Evolutionary conservation across 2,888 invertebrate genomes (phyloP), one percentile per base, ranked within the genome.

Genomic region (Clunio marinus): DNA sequence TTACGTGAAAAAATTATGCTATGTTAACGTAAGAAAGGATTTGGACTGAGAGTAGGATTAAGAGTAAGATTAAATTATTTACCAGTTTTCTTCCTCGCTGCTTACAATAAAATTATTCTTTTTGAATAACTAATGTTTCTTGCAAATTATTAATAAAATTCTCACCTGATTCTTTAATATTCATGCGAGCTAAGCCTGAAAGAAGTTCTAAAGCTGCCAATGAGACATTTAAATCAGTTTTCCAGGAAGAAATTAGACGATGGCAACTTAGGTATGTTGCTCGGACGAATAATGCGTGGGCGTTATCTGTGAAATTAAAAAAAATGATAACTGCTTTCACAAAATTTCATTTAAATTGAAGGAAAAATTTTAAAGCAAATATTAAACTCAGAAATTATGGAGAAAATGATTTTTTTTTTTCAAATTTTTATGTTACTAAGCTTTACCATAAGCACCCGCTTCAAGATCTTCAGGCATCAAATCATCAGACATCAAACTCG

Each of bases 181-280:
- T 88, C n/a, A 93, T 85, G 74, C 94, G 86, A 20, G 96, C 96
- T 65, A 97, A 82, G 7, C 95, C 95, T 4, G 92, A 89, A 0
- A 97, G 82, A 67, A 96, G 83, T 78, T 97, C 97, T 70, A 97
- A 80, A 0, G 96, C 96, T 0, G 96, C 96, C 69, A 97, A 80
- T 0, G 96, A 96, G 41, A 96, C 91, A 76, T 94, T 95, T 70
- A 96, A 81, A 79, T 97, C 96, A 0, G 91, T 89, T 80, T 95
- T 96, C 96, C 96, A 97, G 0, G 94, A 91, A 0, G 95, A 94
- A 75, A 96, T 96, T 70, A 97, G 82, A 22, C 95, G 88, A 78
- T 96, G 96, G 75, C 96, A 97, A 37, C 96, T 95, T 73, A 96
- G 82, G 75, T 95, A 94, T 0, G 95, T 94, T 5, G 96, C 93